phyloP scores from a whole-genome alignment of 2,113 vertebrate species.

The Spea bombifrons region DNA sequence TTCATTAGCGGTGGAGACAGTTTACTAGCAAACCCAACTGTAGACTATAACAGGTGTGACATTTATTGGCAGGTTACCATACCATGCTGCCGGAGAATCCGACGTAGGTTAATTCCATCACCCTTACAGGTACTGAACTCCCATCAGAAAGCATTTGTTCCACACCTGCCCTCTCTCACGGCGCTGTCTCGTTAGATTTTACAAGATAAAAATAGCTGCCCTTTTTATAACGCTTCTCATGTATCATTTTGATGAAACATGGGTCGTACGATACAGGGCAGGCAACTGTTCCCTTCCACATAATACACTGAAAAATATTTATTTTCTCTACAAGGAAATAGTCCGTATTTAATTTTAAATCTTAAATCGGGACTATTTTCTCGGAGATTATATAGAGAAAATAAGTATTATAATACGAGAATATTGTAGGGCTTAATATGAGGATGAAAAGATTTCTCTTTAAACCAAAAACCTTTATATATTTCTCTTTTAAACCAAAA shows the following conservation, averaged over 20 bases:
- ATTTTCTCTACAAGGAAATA: no score
- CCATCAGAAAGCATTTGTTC: conserved; percentile 38
- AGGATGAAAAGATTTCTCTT: no score
- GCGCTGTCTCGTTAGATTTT: conserved; percentile 27
- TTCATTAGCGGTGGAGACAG: background rate
- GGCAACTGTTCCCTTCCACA: background rate
- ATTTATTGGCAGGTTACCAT: conserved; percentile 1
- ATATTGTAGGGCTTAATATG: no score
- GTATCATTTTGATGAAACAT: background rate
- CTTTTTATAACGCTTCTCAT: conserved; percentile 1
- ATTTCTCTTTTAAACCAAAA: no score
- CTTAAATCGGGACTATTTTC: no score
- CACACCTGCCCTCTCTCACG: conserved; percentile 35
- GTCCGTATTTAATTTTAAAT: no score
- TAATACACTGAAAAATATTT: no score
- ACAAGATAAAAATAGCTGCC: background rate
- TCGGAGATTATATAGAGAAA: no score
- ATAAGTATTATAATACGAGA: no score
- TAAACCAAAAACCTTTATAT: no score
- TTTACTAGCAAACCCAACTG: conserved; percentile 6
- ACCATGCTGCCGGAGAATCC: background rate
- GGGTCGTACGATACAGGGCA: background rate
- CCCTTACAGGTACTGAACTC: conserved; percentile 28
- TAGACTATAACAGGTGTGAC: conserved; percentile 22
- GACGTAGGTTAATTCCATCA: conserved; percentile 22